Conservation (phyloP, 2,888 invertebrate species). For the Apoderus coryli region DNA sequence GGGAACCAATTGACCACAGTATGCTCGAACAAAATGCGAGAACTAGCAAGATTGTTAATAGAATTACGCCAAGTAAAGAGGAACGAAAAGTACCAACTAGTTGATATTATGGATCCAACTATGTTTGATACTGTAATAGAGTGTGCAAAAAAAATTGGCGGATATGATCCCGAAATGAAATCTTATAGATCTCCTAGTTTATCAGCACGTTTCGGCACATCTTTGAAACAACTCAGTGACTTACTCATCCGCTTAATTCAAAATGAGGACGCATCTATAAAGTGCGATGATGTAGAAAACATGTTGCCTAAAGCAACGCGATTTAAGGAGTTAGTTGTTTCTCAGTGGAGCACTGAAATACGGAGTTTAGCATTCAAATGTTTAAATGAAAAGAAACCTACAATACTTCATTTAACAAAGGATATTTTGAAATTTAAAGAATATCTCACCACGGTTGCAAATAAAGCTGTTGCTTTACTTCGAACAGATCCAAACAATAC, state of each 20-base stretch:
- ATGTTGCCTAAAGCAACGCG: conserved; percentile 9
- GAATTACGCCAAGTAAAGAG: neutral
- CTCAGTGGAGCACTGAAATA: conserved; percentile 19
- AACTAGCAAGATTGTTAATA: neutral
- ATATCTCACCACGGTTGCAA: too few species aligned
- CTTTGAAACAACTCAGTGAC: neutral
- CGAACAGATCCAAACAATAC: too few species aligned
- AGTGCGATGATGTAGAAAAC: neutral
- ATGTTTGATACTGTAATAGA: neutral
- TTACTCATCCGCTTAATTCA: neutral
- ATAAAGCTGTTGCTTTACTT: too few species aligned
- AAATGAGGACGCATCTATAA: neutral
- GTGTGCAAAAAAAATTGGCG: neutral
- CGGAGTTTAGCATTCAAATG: conserved; percentile 16
- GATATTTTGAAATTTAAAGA: too few species aligned
- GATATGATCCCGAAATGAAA: neutral
- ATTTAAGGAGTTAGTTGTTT: conserved; percentile 11
- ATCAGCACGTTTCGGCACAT: neutral
- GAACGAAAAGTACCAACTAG: neutral
- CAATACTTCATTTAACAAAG: conserved; percentile 8
- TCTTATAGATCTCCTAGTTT: neutral
- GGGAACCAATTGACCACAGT: neutral
- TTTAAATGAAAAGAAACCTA: conserved; percentile 13
- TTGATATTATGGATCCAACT: neutral
- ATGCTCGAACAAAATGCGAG: neutral